Evolutionary conservation across 2,113 vertebrate species (phyloP).

Genomic region (Petrocephalus zakoni): DNA sequence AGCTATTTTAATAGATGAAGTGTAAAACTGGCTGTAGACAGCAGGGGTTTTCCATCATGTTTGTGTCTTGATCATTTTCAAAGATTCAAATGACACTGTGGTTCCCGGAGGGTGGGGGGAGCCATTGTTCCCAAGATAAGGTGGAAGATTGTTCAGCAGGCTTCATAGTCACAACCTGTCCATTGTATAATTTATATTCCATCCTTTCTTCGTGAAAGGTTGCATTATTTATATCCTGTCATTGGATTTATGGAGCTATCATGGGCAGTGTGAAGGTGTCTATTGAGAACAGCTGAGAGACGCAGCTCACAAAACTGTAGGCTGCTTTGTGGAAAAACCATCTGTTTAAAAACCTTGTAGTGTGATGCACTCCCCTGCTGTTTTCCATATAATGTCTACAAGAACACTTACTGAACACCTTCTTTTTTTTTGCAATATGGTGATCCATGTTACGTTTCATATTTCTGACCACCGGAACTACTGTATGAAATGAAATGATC

Average conservation of each 20-base stretch:
- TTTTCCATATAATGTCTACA: not conserved
- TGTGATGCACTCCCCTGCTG: not conserved
- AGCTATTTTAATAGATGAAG: not conserved
- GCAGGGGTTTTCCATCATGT: not conserved
- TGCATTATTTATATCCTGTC: not conserved
- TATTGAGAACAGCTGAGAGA: not conserved
- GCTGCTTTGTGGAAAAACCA: not conserved
- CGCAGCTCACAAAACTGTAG: not conserved
- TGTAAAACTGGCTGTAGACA: not conserved
- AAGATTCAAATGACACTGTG: not conserved
- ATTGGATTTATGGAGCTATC: not conserved
- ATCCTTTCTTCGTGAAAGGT: not conserved
- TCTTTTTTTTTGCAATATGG: not conserved
- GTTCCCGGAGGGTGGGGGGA: not conserved
- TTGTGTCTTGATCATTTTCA: not conserved
- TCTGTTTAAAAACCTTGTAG: not conserved
- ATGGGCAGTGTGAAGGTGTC: not conserved
- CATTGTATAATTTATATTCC: not conserved
- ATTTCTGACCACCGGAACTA: not conserved
- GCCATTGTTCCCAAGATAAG: not conserved
- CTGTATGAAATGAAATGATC: not conserved
- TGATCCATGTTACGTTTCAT: not conserved
- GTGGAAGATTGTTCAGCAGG: not conserved
- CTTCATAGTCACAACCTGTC: not conserved
- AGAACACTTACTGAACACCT: not conserved